A percentile compares a stretch with the other conserved stretches of the same genome.
These are phyloP conservation scores for Anas bahamensis DNA, from an alignment of 2,797 vertebrate genomes.

Conservation along the genomic window DNA sequence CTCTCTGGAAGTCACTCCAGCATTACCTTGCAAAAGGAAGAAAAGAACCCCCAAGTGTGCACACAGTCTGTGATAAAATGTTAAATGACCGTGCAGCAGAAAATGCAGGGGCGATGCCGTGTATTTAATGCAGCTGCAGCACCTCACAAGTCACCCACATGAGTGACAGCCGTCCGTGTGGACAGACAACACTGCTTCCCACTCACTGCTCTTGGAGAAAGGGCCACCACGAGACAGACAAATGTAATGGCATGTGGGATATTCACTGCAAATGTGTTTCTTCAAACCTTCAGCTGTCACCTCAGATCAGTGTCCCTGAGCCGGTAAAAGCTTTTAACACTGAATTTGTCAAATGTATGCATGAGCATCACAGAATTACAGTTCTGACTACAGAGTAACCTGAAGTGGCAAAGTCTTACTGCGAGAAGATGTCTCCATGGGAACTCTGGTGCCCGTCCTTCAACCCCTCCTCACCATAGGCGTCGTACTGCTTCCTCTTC, in stretches of 20 bases:
- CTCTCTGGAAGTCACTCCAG: background rate
- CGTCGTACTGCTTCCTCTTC: conserved; percentile 96
- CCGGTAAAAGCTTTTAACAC: background rate
- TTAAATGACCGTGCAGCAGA: background rate
- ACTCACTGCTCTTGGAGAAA: background rate
- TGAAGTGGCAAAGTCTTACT: conserved; percentile 77
- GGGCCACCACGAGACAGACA: background rate
- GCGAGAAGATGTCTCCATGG: conserved; percentile 98
- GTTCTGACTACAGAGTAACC: background rate
- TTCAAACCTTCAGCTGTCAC: background rate
- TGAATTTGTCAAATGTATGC: fast-evolving
- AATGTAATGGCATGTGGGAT: fast-evolving
- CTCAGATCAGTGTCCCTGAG: background rate
- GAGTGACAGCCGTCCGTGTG: background rate
- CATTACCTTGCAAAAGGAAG: background rate
- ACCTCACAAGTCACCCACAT: background rate
- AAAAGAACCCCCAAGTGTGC: too few species aligned
- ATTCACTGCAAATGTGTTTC: fast-evolving
- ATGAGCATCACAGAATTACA: background rate
- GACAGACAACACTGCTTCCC: background rate
- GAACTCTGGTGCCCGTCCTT: conserved; percentile 97
- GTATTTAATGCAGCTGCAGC: background rate
- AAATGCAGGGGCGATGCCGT: background rate
- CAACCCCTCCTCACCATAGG: conserved; percentile 94
- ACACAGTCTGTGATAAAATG: background rate